Evolutionary conservation across 2,113 vertebrate species (phyloP).

Genomic region (Semnornis frantzii): DNA sequence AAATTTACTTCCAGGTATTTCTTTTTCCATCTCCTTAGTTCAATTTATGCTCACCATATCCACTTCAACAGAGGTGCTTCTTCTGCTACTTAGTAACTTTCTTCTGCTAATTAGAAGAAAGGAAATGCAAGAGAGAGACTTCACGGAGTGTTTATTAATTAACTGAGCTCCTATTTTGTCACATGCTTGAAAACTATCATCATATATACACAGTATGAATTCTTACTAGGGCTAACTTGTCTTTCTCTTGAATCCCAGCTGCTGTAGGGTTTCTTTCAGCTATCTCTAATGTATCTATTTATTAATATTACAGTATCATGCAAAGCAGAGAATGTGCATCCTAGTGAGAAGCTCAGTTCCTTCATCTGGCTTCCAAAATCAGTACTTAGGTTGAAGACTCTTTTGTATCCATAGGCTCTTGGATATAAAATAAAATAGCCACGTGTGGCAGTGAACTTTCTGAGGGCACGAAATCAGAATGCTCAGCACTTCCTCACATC

Average conservation of each 20-base stretch:
- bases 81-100: no score
- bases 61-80: background rate
- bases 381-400: background rate
- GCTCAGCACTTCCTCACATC: background rate
- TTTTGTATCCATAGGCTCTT: background rate
- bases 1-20: background rate
- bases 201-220: background rate
- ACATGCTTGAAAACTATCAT: background rate
- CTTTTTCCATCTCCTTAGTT: background rate
- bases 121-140: background rate
- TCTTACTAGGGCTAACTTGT: background rate
- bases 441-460: background rate
- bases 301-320: background rate
- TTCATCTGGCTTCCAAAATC: constrained; percentile 5
- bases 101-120: background rate
- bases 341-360: background rate
- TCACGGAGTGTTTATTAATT: background rate
- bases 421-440: background rate
- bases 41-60: background rate
- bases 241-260: background rate
- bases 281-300: background rate
- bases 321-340: background rate
- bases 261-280: background rate
- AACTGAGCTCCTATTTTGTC: constrained; percentile 7
- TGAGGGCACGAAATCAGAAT: background rate